A percentile compares a stretch with the other conserved stretches of the same genome.
phyloP scores from a whole-genome alignment of 2,113 vertebrate genomes.

The Hystrix brachyura region DNA sequence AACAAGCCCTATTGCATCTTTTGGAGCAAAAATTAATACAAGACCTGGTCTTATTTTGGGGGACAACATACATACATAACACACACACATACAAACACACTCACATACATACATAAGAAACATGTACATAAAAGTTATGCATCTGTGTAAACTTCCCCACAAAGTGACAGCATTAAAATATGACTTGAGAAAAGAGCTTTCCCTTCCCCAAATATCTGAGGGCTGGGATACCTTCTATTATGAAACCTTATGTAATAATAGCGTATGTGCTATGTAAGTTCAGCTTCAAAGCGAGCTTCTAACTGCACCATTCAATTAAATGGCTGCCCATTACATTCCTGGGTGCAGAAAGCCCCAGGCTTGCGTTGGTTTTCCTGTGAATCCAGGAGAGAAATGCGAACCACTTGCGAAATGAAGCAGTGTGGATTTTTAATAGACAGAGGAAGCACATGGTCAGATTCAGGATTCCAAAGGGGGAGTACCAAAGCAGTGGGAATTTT shows the following conservation, averaged over 20 bases:
- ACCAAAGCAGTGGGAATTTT: neutral
- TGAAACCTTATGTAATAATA: neutral
- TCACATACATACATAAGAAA: too few relatives aligned
- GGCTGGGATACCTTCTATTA: neutral
- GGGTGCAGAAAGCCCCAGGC: neutral
- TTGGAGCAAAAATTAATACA: neutral
- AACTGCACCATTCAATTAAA: neutral
- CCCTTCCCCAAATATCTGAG: neutral
- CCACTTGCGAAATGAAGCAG: neutral
- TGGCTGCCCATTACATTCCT: neutral
- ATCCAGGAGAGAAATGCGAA: neutral
- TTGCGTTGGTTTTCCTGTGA: neutral
- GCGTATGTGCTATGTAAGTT: neutral
- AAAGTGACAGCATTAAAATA: neutral
- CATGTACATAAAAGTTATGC: too few relatives aligned
- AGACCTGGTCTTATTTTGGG: neutral
- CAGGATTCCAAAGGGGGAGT: too few relatives aligned
- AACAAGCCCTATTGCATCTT: neutral
- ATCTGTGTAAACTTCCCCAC: neutral
- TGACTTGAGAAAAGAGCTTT: neutral
- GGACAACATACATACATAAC: neutral
- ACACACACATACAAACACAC: too few relatives aligned
- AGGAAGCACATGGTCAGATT: neutral
- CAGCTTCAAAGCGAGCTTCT: neutral
- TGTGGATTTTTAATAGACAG: neutral